These are phyloP conservation scores for Garra rufa DNA, from an alignment of 2,113 vertebrate genomes.

Conservation along the genomic window DNA sequence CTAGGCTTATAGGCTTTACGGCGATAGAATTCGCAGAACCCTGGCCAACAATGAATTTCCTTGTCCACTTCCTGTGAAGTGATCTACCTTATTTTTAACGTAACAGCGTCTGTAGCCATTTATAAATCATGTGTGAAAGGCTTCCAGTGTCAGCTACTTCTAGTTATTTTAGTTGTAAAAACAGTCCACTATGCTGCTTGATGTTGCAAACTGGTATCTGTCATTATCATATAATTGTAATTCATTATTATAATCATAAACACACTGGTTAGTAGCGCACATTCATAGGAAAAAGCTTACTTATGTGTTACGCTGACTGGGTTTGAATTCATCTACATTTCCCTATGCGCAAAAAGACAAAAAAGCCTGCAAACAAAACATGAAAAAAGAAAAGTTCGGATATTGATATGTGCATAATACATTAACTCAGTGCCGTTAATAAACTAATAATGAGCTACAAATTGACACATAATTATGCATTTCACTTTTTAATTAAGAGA, in stretches of 20 bases:
- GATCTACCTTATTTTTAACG: too few relatives aligned
- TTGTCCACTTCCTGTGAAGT: too few relatives aligned
- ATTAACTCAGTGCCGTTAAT: conserved; percentile 17
- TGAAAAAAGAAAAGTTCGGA: conserved; percentile 1
- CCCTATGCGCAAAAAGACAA: neutral
- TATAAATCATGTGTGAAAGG: neutral
- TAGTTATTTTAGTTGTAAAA: neutral
- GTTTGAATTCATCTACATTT: neutral
- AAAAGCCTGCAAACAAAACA: conserved; percentile 2
- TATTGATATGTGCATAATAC: neutral
- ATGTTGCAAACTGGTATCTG: neutral
- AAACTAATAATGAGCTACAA: conserved; percentile 35
- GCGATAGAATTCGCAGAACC: too few relatives aligned
- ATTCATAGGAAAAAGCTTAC: neutral
- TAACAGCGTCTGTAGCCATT: neutral
- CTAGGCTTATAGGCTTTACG: too few relatives aligned
- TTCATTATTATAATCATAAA: neutral
- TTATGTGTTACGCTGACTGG: neutral
- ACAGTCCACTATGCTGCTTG: neutral
- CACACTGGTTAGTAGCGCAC: neutral
- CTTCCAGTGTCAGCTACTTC: neutral
- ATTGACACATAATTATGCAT: conserved; percentile 33
- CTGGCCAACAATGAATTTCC: too few relatives aligned
- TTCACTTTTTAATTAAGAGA: conserved; percentile 36
- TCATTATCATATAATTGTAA: neutral